Conservation (phyloP, 1,140 invertebrate species). For the Parapsyche elsis region DNA sequence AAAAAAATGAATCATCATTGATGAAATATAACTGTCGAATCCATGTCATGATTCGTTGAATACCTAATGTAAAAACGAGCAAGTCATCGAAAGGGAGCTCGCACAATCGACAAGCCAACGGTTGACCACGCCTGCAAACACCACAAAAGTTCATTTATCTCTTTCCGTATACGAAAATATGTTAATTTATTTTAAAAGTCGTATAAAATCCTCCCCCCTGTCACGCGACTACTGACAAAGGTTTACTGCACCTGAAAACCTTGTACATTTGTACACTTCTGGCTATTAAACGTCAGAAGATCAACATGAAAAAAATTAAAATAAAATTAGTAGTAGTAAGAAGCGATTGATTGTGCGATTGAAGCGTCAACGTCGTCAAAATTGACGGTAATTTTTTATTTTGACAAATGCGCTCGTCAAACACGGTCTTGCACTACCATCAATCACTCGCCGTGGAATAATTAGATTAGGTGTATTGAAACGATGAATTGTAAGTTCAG, state of each 20-base stretch:
- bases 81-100: not conserved
- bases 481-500: constrained; percentile 19
- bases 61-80: not conserved
- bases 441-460: not conserved
- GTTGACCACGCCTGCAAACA: constrained; percentile 29
- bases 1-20: too few relatives aligned
- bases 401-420: constrained; percentile 23
- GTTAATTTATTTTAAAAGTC: constrained; percentile 34
- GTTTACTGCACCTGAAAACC: not conserved
- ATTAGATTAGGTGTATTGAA: constrained; percentile 31
- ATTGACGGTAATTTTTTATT: constrained; percentile 5
- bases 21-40: too few relatives aligned
- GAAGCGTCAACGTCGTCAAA: constrained; percentile 12
- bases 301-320: too few relatives aligned
- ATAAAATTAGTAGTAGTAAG: not conserved
- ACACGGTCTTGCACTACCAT: not conserved
- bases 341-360: not conserved
- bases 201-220: constrained; percentile 23
- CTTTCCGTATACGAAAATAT: not conserved
- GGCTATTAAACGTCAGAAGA: too few relatives aligned
- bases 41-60: too few relatives aligned
- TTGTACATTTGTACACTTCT: too few relatives aligned
- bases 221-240: constrained; percentile 28
- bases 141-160: not conserved
- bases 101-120: not conserved